A percentile compares a stretch with the other conserved stretches of the same genome.
phyloP scores from a whole-genome alignment of 2,888 invertebrate species.

The Philhelius pedissequus region DNA sequence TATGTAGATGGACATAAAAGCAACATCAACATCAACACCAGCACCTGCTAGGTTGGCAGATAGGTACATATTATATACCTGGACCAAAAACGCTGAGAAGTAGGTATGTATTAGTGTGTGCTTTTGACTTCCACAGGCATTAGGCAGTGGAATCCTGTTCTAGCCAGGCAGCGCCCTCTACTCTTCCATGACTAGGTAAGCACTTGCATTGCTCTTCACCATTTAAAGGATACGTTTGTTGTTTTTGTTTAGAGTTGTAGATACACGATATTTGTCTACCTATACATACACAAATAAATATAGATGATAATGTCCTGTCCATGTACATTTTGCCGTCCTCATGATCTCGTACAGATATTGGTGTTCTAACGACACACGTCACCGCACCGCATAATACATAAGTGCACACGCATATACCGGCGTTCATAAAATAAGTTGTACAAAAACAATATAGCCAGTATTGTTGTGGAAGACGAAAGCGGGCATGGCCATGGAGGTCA shows the following conservation, averaged over 20 bases:
- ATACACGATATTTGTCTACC: neutral
- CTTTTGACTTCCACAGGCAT: neutral
- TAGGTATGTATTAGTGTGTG: neutral
- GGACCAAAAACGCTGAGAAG: neutral
- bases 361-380: slow-evolving; percentile 29
- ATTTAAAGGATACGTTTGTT: neutral
- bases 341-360: slow-evolving; percentile 23
- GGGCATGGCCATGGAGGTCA: slow-evolving; percentile 62
- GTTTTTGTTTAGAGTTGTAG: neutral
- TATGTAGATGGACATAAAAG: slow-evolving; percentile 1
- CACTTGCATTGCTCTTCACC: neutral
- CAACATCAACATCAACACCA: neutral
- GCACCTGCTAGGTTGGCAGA: neutral
- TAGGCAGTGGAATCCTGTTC: neutral
- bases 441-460: slow-evolving; percentile 33
- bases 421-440: slow-evolving; percentile 27
- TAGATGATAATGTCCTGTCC: too few relatives aligned
- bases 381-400: neutral
- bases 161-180: neutral
- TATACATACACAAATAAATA: neutral
- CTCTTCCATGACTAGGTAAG: neutral
- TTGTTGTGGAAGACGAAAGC: slow-evolving; percentile 6
- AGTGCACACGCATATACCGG: slow-evolving; percentile 1
- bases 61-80: too few relatives aligned
- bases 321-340: neutral